A percentile compares a stretch with the other conserved stretches of the same genome.
phyloP scores from a whole-genome alignment of 2,113 vertebrate genomes.

The Grus americana region DNA sequence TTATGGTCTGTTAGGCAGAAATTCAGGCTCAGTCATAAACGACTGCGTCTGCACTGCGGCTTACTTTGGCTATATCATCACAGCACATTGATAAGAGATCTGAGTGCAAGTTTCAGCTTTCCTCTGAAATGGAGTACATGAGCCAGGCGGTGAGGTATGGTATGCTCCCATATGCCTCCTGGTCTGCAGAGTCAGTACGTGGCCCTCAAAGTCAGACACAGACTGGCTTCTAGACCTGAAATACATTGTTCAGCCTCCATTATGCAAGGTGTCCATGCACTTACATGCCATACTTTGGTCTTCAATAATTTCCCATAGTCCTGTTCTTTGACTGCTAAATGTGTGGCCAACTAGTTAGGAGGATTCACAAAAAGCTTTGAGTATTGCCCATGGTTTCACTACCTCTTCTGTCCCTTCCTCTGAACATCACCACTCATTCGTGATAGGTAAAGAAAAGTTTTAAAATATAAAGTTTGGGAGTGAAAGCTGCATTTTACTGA shows the following conservation, averaged over 20 bases:
- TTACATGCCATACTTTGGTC: background rate
- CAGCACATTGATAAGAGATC: background rate
- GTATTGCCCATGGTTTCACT: background rate
- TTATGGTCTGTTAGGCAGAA: background rate
- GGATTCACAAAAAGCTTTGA: background rate
- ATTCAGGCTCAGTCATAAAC: background rate
- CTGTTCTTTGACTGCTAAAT: background rate
- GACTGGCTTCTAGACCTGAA: background rate
- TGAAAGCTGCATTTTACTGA: background rate
- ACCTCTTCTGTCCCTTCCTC: background rate
- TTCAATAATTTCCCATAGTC: background rate
- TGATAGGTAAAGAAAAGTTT: background rate
- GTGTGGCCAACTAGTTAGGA: background rate
- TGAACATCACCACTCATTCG: background rate
- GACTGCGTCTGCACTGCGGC: rapidly evolving
- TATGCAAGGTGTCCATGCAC: background rate
- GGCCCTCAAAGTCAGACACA: background rate
- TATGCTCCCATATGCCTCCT: background rate
- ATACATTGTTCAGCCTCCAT: background rate
- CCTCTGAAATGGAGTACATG: background rate
- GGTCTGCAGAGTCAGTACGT: background rate
- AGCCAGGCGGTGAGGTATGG: background rate
- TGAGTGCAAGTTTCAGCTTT: background rate
- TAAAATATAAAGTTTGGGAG: background rate
- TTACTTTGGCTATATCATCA: background rate